These are phyloP conservation scores for Myotis lucifugus DNA, from an alignment of 2,113 vertebrate species.

Conservation along the genomic window DNA sequence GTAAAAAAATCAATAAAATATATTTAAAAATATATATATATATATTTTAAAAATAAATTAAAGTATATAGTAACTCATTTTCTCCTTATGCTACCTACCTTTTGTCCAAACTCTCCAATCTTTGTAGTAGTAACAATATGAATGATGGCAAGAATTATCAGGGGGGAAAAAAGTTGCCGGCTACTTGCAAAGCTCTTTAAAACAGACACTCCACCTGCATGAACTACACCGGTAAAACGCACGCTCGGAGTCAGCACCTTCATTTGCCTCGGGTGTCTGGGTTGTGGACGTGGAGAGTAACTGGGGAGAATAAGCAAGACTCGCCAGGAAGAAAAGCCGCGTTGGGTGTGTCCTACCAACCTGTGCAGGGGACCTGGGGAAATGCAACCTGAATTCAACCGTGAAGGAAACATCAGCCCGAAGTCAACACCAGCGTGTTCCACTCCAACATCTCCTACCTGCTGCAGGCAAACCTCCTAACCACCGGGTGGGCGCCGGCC, in stretches of 20 bases:
- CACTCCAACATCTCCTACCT: background rate
- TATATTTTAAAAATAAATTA: background rate
- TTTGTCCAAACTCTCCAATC: constrained; percentile 12
- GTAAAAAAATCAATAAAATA: too few relatives aligned
- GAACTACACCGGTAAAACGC: background rate
- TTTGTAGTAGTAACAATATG: background rate
- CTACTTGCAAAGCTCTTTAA: constrained; percentile 17
- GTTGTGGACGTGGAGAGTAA: constrained; percentile 37
- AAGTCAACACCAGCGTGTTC: background rate
- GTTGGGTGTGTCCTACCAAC: background rate
- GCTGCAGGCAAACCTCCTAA: background rate
- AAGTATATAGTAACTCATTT: constrained; percentile 3
- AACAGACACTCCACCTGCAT: background rate
- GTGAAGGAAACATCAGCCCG: background rate
- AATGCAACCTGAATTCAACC: background rate
- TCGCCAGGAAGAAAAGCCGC: constrained; percentile 27
- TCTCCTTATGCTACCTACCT: background rate
- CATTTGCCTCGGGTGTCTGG: constrained; percentile 47
- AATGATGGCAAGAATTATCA: background rate
- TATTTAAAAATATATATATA: too few relatives aligned
- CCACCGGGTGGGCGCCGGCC: background rate
- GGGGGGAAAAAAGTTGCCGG: background rate
- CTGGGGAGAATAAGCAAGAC: background rate
- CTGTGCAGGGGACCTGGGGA: background rate
- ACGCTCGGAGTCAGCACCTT: constrained; percentile 35